Evolutionary conservation across 1,140 invertebrate genomes (phyloP).

Genomic region (Aphis gossypii): DNA sequence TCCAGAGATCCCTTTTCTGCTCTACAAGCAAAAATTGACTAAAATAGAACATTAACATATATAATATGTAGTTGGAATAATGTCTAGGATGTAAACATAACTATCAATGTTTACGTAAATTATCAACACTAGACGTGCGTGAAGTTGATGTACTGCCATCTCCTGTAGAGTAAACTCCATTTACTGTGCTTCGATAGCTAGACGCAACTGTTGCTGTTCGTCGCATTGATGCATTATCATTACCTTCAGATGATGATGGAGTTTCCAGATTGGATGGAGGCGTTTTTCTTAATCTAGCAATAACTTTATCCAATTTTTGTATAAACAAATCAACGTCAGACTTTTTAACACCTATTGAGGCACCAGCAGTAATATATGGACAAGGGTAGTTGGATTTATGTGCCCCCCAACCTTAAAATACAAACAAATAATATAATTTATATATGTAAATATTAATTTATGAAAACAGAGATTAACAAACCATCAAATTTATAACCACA

Average conservation of each 20-base stretch:
- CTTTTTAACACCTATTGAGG: slow-evolving; percentile 74
- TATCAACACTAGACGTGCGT: slow-evolving; percentile 69
- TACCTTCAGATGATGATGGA: slow-evolving; percentile 65
- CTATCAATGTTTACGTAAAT: slow-evolving; percentile 66
- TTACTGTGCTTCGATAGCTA: slow-evolving; percentile 58
- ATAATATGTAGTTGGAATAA: slow-evolving; percentile 14
- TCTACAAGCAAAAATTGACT: slow-evolving; percentile 56
- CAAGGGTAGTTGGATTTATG: slow-evolving; percentile 72
- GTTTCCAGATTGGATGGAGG: slow-evolving; percentile 65
- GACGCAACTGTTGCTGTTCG: slow-evolving; percentile 59
- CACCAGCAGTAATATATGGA: slow-evolving; percentile 76
- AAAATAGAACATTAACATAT: slow-evolving; percentile 29
- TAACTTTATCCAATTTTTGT: slow-evolving; percentile 70
- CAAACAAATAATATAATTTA: slow-evolving; percentile 35
- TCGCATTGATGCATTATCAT: slow-evolving; percentile 61
- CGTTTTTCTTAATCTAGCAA: slow-evolving; percentile 67
- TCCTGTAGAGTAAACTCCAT: slow-evolving; percentile 60
- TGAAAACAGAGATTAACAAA: slow-evolving; percentile 60
- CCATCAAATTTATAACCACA: slow-evolving; percentile 70
- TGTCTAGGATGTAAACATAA: slow-evolving; percentile 11
- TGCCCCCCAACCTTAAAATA: slow-evolving; percentile 71
- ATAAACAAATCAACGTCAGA: slow-evolving; percentile 74
- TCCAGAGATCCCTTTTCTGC: slow-evolving; percentile 34
- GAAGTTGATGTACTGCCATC: slow-evolving; percentile 67
- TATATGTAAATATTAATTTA: neutral